Base-by-base conservation (phyloP, 1,140 invertebrate genomes). In the Venturia canescens region DNA sequence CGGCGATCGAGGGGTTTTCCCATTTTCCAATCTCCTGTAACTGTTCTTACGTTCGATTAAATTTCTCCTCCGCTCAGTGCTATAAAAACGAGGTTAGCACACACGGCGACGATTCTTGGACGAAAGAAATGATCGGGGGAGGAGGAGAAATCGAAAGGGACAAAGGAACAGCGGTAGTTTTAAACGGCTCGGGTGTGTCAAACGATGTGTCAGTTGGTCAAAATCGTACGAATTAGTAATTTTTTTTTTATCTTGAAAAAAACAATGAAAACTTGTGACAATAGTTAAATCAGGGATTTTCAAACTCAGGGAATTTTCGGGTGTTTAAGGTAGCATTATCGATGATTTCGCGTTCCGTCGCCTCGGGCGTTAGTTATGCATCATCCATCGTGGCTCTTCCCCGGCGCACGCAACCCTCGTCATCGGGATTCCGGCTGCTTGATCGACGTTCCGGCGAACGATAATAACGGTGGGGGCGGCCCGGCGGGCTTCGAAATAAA, bases 381-480 rank as follows among this genome's bases (percentile, higher is more conserved):
- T 63, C 72, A 76, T 76, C 34, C 50, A 16, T 76, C 72, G 27
- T 76, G 72, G 72, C 29, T 53, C 16, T 76, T 76, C n/a, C 26
- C 48, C 27, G 27, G 53, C 29, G 27, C 53, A 26, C 34, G 26
- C 53, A 60, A 53, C 15, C 44, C 15, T 57, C 71, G 18, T 15
- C 5, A 48, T 23, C 71, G 57, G 38, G 26, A 27, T n/a, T 29
- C 67, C 53, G 53, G 21, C 2, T n/a, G 21, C 21, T 31, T 29
- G 44, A 53, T 21, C 72, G 29, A 27, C 29, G 5, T 18, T 38
- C 16, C 57, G 66, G 11, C 66, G 11, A 69, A n/a, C 2, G 27
- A 1, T 16, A 63, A 66, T 6, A 63, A 44, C 4, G 18, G 2
- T 18, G 38, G 23, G 3, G 48, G 11, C 13, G 29, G 15, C 23